Percentiles rank a stretch among this genome's conserved stretches.
Conservation (phyloP, 2,797 vertebrate species). For the Pseudomugil gertrudae region DNA sequence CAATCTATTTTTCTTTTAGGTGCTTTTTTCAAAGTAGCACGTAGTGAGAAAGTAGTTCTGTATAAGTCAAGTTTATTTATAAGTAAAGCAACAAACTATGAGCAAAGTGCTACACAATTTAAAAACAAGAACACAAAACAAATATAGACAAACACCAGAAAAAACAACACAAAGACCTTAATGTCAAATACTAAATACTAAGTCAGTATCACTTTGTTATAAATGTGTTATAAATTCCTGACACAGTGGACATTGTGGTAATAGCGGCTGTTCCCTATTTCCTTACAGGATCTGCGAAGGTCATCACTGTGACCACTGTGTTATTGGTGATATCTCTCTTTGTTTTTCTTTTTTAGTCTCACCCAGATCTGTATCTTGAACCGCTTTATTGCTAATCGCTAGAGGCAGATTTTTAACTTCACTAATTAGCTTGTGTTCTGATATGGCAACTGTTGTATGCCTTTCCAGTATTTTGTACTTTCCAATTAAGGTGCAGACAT, state of each 20-base stretch:
- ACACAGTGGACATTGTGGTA: neutral
- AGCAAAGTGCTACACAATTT: too few relatives aligned
- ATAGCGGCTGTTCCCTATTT: neutral
- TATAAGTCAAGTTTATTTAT: too few relatives aligned
- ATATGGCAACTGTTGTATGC: neutral
- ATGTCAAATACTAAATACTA: too few relatives aligned
- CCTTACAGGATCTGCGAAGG: neutral
- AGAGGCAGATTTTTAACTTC: neutral
- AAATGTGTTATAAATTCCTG: too few relatives aligned
- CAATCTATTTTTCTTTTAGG: neutral
- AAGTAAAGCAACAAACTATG: too few relatives aligned
- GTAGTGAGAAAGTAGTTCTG: too few relatives aligned
- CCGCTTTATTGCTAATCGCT: neutral
- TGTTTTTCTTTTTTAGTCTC: neutral
- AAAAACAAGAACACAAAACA: too few relatives aligned
- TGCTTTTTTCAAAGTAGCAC: too few relatives aligned
- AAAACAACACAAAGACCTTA: too few relatives aligned
- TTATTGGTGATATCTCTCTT: neutral
- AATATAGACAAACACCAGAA: too few relatives aligned
- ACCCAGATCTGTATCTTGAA: neutral
- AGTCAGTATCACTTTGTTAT: neutral
- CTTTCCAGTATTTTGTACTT: neutral
- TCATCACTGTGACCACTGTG: neutral
- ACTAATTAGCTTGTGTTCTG: neutral
- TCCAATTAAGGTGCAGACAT: neutral